These are phyloP conservation scores for Acromyrmex charruanus DNA, from an alignment of 1,140 invertebrate genomes.

Conservation along the genomic window DNA sequence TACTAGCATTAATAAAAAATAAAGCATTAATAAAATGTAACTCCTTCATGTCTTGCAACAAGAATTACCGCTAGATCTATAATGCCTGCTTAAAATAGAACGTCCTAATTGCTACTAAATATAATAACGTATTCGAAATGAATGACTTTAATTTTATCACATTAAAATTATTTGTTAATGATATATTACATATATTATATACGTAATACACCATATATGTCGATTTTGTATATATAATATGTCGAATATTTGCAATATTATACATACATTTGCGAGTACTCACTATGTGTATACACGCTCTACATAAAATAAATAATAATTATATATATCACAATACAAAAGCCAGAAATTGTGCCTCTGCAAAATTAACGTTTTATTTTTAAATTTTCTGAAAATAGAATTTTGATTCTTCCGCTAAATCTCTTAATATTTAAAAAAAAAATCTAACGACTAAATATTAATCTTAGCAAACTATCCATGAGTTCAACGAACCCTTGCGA, in stretches of 20 bases:
- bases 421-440: neutral
- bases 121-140: neutral
- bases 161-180: neutral
- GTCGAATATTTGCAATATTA: neutral
- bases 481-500: too few relatives aligned
- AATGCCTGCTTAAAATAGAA: neutral
- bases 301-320: neutral
- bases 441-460: neutral
- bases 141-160: neutral
- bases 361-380: neutral
- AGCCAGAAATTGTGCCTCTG: neutral
- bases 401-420: neutral
- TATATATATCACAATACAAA: neutral
- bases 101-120: neutral
- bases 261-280: neutral
- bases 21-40: conserved; percentile 23
- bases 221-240: neutral
- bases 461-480: too few relatives aligned
- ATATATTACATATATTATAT: neutral
- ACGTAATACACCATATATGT: neutral
- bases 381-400: neutral
- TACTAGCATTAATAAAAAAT: conserved; percentile 20
- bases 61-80: neutral
- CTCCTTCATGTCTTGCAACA: neutral
- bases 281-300: neutral